Conservation (phyloP, 2,888 invertebrate species). For the Muscina levida region DNA sequence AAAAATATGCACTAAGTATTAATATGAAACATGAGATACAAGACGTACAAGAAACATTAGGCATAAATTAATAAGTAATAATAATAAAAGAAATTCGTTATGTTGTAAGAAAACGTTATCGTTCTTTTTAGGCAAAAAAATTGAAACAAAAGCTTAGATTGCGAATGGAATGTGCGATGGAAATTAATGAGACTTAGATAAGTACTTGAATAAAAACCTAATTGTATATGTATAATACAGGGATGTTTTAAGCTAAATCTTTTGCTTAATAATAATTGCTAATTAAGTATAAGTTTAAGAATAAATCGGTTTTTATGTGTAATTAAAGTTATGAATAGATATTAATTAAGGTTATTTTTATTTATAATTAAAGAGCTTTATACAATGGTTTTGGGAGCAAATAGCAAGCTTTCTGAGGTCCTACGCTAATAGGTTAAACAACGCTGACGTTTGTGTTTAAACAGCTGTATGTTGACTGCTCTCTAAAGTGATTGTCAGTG, state of each 20-base stretch:
- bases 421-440: not conserved
- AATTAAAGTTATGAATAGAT: not conserved
- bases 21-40: constrained; percentile 30
- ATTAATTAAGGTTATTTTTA: constrained; percentile 7
- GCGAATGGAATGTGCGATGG: constrained; percentile 19
- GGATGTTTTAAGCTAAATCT: constrained; percentile 31
- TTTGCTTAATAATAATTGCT: constrained; percentile 19
- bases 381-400: constrained; percentile 35
- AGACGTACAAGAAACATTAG: constrained; percentile 9
- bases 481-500: not conserved
- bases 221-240: constrained; percentile 36
- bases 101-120: constrained; percentile 22
- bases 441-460: not conserved
- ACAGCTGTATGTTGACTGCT: not conserved
- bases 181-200: constrained; percentile 28
- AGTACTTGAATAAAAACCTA: constrained; percentile 13
- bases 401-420: not conserved
- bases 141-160: constrained; percentile 44
- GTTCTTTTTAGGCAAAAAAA: constrained; percentile 49
- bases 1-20: constrained; percentile 15
- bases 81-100: constrained; percentile 45
- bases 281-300: constrained; percentile 6
- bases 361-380: constrained; percentile 40
- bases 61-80: constrained; percentile 17
- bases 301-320: not conserved